phyloP scores from a whole-genome alignment of 2,113 vertebrate species.

The Oncorhynchus masou region DNA sequence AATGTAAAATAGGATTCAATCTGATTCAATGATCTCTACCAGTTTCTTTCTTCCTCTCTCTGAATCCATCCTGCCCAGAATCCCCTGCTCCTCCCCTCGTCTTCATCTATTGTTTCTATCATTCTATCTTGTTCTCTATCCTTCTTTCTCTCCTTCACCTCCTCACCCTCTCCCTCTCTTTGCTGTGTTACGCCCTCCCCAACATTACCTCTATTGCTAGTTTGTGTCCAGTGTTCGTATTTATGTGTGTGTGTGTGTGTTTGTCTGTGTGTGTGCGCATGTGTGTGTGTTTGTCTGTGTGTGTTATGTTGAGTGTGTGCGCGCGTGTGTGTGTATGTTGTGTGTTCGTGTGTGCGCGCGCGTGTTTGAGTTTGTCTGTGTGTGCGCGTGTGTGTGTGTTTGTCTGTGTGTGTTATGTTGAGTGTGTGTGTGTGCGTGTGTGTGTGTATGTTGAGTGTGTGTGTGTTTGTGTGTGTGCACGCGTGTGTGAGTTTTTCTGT shows the following conservation, averaged over 20 bases:
- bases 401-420: neutral
- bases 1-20: too few species aligned
- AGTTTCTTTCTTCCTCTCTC: slow-evolving; percentile 1
- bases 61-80: neutral
- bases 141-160: too few species aligned
- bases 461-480: slow-evolving; percentile 15
- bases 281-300: neutral
- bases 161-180: too few species aligned
- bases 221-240: neutral
- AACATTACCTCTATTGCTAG: too few species aligned
- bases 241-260: neutral
- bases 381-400: neutral
- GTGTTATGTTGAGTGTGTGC: neutral
- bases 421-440: neutral
- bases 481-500: neutral
- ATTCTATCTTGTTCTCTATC: neutral
- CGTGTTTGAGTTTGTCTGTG: too few species aligned
- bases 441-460: neutral
- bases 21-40: too few species aligned
- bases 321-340: neutral
- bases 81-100: neutral
- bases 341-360: neutral
- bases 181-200: too few species aligned
- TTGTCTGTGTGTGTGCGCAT: too few species aligned
- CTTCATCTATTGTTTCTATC: neutral